phyloP scores from a whole-genome alignment of 2,888 invertebrate species.

The Formica aserva region DNA sequence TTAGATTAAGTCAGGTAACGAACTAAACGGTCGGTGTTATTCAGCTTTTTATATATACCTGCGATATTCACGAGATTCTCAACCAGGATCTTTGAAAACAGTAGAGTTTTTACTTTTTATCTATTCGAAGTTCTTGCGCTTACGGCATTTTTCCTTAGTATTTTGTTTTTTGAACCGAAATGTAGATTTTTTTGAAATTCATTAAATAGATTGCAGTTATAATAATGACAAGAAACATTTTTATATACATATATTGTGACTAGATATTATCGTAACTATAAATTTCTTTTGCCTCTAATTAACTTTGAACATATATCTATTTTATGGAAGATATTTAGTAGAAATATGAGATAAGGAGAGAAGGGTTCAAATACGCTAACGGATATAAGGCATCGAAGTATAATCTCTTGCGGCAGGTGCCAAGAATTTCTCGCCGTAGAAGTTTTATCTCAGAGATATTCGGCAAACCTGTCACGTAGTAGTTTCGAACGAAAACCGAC shows the following conservation, averaged over 20 bases:
- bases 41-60: background rate
- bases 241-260: background rate
- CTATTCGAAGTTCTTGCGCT: background rate
- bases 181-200: background rate
- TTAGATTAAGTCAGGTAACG: conserved; percentile 8
- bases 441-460: conserved; percentile 41
- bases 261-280: background rate
- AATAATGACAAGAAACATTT: background rate
- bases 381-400: background rate
- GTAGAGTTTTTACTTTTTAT: background rate
- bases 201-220: background rate
- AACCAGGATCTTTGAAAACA: background rate
- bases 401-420: conserved; percentile 44
- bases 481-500: conserved; percentile 46
- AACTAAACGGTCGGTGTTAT: background rate
- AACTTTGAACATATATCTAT: background rate
- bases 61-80: background rate
- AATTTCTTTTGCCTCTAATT: background rate
- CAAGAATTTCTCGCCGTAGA: conserved; percentile 31
- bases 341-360: background rate
- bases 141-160: background rate
- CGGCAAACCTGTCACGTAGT: conserved; percentile 16
- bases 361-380: conserved; percentile 13
- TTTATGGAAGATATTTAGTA: background rate
- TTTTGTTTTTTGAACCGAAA: background rate